Evolutionary conservation across 1,140 invertebrate species (phyloP).

Genomic region (Ganaspis sp.): DNA sequence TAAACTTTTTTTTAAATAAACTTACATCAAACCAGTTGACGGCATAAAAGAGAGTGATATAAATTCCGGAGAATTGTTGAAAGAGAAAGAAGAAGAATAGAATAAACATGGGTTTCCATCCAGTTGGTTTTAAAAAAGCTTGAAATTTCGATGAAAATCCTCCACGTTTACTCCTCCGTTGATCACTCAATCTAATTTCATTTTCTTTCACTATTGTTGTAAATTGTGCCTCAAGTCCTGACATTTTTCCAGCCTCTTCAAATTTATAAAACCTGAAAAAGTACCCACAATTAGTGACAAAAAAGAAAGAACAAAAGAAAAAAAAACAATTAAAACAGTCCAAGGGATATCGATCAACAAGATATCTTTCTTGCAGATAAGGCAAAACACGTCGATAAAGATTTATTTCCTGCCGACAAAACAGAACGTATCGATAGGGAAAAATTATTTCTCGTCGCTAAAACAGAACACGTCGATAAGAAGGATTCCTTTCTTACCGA

Average conservation of each 20-base stretch:
- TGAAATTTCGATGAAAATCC: constrained; percentile 61
- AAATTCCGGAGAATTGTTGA: constrained; percentile 80
- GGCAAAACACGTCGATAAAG: too few relatives aligned
- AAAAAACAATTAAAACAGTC: constrained; percentile 39
- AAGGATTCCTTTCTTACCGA: too few relatives aligned
- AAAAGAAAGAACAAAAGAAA: constrained; percentile 41
- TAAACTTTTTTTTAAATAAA: not conserved
- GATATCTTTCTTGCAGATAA: too few relatives aligned
- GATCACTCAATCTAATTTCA: constrained; percentile 68
- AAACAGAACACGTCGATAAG: too few relatives aligned
- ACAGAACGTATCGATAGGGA: too few relatives aligned
- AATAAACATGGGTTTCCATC: constrained; percentile 78
- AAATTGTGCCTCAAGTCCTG: constrained; percentile 63
- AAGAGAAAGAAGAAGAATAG: constrained; percentile 78
- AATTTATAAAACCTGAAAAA: constrained; percentile 64
- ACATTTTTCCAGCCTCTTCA: constrained; percentile 56
- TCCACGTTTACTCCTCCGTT: constrained; percentile 63
- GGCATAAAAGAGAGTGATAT: constrained; percentile 83
- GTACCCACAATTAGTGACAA: not conserved
- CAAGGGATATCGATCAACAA: too few relatives aligned
- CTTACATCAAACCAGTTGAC: constrained; percentile 79
- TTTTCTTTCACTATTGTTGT: constrained; percentile 72
- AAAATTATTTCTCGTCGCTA: too few relatives aligned
- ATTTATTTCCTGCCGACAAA: too few relatives aligned
- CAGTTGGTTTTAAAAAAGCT: constrained; percentile 76